Evolutionary conservation across 2,797 vertebrate species (phyloP).

Genomic region (Morelia viridis): DNA sequence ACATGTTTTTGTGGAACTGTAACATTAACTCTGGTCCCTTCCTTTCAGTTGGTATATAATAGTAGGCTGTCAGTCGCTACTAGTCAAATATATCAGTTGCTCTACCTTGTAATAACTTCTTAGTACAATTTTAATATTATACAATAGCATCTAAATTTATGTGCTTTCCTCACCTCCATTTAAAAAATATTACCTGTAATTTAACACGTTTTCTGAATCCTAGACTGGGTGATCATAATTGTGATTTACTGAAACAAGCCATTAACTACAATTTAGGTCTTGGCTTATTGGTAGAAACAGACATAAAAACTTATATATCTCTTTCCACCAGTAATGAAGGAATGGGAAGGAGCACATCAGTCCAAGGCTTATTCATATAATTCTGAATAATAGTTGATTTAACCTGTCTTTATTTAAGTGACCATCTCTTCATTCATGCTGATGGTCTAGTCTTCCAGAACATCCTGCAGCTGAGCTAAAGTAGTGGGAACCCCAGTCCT

Average conservation of each 20-base stretch:
- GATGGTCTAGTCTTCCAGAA: background rate
- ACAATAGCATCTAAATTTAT: background rate
- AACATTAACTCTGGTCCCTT: background rate
- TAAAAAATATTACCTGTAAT: background rate
- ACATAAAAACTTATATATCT: background rate
- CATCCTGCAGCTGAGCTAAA: background rate
- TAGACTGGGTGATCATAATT: background rate
- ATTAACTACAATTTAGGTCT: background rate
- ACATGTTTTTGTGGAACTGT: background rate
- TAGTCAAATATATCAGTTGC: background rate
- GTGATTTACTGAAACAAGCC: background rate
- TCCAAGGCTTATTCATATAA: background rate
- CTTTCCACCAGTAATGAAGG: background rate
- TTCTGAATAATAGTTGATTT: background rate
- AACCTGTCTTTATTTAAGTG: background rate
- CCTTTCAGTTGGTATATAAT: background rate
- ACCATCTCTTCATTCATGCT: background rate
- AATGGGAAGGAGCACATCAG: background rate
- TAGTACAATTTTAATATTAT: background rate
- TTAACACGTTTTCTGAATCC: background rate
- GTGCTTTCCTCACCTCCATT: too few species aligned
- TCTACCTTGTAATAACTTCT: background rate
- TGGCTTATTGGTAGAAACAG: background rate
- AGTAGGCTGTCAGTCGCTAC: background rate
- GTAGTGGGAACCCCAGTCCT: background rate